Evolutionary conservation across 2,797 vertebrate genomes (phyloP).

Genomic region (Leuciscus waleckii): DNA sequence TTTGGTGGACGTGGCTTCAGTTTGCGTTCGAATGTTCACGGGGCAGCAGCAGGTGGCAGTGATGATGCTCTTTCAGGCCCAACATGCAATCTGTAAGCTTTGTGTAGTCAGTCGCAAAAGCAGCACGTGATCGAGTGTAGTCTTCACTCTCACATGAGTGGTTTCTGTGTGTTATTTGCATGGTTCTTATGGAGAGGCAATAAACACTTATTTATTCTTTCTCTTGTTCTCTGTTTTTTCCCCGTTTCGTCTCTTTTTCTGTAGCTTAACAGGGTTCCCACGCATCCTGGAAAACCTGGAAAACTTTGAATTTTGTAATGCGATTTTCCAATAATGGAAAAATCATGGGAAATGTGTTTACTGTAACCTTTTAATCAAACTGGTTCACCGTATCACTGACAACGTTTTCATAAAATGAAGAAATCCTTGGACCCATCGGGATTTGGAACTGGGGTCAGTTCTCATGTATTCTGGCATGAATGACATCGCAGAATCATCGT

Average conservation of each 20-base stretch:
- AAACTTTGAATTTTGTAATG: slow-evolving; percentile 30
- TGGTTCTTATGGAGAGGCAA: slow-evolving; percentile 29
- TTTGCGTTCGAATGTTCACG: background rate
- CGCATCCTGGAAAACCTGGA: slow-evolving; percentile 44
- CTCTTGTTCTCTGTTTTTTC: background rate
- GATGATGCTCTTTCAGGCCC: slow-evolving; percentile 2
- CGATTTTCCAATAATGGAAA: slow-evolving; percentile 21
- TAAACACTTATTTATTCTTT: slow-evolving; percentile 34
- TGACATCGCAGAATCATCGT: background rate
- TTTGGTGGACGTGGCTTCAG: slow-evolving; percentile 6
- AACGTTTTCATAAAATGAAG: slow-evolving; percentile 21
- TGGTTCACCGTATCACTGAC: background rate
- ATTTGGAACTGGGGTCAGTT: background rate
- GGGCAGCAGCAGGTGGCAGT: slow-evolving; percentile 10
- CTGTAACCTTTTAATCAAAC: slow-evolving; percentile 5
- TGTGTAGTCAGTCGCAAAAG: slow-evolving; percentile 9
- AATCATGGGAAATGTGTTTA: slow-evolving; percentile 4
- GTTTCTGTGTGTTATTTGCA: slow-evolving; percentile 42
- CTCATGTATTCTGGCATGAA: slow-evolving; percentile 17
- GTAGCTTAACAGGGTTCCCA: slow-evolving; percentile 49
- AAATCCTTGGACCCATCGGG: background rate
- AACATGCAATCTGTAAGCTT: background rate
- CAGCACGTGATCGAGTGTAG: slow-evolving; percentile 8
- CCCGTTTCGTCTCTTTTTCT: slow-evolving; percentile 15
- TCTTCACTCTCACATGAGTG: slow-evolving; percentile 2